Evolutionary conservation across 2,113 vertebrate species (phyloP).

Genomic region (Petaurus breviceps): DNA sequence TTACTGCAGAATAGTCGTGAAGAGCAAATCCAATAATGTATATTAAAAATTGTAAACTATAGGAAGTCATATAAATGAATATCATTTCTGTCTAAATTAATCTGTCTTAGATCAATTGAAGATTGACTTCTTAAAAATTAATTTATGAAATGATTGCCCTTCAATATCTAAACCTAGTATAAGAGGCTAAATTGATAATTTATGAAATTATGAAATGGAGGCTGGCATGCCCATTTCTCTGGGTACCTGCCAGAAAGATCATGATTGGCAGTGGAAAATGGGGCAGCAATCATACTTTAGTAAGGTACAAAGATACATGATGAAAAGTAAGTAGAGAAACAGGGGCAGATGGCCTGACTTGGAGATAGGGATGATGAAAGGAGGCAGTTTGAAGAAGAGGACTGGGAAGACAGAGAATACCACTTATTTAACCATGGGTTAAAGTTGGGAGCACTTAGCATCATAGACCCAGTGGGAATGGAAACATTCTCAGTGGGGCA

Average conservation of each 20-base stretch:
- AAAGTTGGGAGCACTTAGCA: background rate
- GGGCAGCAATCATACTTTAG: background rate
- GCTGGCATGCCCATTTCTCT: background rate
- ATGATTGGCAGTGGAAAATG: background rate
- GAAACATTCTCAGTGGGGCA: background rate
- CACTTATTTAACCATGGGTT: background rate
- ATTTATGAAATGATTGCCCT: constrained; percentile 44
- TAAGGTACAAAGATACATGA: background rate
- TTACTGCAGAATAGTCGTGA: background rate
- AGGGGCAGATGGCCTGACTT: background rate
- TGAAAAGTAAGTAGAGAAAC: accelerated
- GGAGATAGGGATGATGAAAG: background rate
- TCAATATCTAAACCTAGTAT: constrained; percentile 8
- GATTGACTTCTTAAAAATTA: constrained; percentile 49
- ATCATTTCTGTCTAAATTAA: constrained; percentile 42
- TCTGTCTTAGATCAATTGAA: constrained; percentile 37
- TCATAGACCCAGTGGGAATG: background rate
- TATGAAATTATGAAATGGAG: background rate
- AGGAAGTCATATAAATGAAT: background rate
- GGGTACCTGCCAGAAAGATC: background rate
- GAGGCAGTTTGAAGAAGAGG: background rate
- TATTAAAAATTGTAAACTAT: background rate
- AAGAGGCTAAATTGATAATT: background rate
- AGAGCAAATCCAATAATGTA: background rate
- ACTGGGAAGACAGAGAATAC: background rate